These are phyloP conservation scores for Protophormia terraenovae DNA, from an alignment of 2,888 invertebrate species.

Conservation along the genomic window DNA sequence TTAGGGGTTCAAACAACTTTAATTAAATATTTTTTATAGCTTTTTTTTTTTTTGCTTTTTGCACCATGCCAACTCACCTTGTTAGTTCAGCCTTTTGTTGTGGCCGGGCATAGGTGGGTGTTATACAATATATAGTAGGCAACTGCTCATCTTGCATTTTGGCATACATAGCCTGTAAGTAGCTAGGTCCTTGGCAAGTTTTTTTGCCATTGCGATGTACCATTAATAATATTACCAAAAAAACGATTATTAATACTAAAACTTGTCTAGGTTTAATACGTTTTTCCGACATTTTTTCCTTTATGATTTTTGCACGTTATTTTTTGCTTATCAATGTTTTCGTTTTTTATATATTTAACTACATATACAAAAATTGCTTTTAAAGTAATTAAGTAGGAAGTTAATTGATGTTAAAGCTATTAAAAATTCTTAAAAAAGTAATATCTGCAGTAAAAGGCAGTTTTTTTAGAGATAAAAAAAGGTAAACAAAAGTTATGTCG, in stretches of 20 bases:
- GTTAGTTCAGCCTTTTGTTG: conserved; percentile 97
- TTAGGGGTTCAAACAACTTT: background rate
- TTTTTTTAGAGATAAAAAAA: conserved; percentile 32
- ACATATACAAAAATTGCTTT: background rate
- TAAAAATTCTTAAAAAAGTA: background rate
- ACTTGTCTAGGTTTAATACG: conserved; percentile 79
- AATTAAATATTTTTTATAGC: background rate
- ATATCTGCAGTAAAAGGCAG: background rate
- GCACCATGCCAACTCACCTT: conserved; percentile 83
- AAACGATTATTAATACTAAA: conserved; percentile 76
- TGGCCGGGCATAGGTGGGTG: conserved; percentile 93
- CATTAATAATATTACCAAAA: conserved; percentile 75
- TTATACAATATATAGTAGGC: conserved; percentile 93
- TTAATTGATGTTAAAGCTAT: background rate
- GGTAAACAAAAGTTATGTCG: conserved; percentile 33
- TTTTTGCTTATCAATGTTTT: background rate
- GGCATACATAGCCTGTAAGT: conserved; percentile 75
- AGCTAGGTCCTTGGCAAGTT: conserved; percentile 76
- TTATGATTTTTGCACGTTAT: background rate
- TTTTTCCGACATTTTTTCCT: conserved; percentile 75
- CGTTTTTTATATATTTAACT: background rate
- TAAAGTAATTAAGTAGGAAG: conserved; percentile 13
- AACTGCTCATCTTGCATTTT: conserved; percentile 71
- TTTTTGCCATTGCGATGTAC: conserved; percentile 78
- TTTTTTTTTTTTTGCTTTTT: no score